Conservation (phyloP, 2,113 vertebrate species). For the Misgurnus mizolepis region DNA sequence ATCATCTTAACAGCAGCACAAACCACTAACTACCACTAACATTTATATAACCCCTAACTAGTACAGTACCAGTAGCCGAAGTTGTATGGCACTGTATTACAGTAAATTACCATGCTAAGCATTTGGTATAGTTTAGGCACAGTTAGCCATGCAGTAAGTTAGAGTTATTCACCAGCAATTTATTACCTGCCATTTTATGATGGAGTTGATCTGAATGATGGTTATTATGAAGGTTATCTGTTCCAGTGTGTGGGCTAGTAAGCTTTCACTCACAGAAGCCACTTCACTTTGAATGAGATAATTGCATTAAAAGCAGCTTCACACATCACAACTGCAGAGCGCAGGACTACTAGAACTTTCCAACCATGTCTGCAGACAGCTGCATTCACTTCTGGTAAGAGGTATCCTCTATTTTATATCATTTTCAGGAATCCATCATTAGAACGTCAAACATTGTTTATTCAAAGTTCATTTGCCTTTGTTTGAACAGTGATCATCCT, state of each 20-base stretch:
- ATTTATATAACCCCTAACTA: too few species aligned
- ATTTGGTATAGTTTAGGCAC: too few species aligned
- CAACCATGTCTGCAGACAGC: constrained; percentile 52
- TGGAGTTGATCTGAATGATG: constrained; percentile 14
- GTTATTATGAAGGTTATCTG: constrained; percentile 36
- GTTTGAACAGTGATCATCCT: not conserved
- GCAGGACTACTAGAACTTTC: constrained; percentile 46
- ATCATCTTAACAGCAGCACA: too few species aligned
- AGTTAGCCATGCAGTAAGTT: too few species aligned
- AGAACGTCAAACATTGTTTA: not conserved
- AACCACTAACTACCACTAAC: too few species aligned
- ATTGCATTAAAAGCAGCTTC: constrained; percentile 61
- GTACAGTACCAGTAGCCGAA: too few species aligned
- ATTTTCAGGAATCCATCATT: constrained; percentile 12
- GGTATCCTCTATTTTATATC: not conserved
- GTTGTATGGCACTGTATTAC: too few species aligned
- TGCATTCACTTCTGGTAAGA: constrained; percentile 63
- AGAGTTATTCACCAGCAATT: not conserved
- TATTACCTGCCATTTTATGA: constrained; percentile 16
- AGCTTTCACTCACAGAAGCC: constrained; percentile 53
- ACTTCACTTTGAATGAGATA: constrained; percentile 67
- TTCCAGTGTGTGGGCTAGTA: constrained; percentile 57
- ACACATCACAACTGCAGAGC: constrained; percentile 48
- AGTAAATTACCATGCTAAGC: too few species aligned
- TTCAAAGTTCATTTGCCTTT: not conserved